Conservation (phyloP, 2,797 vertebrate species). For the Enteromius afrohamiltoni region DNA sequence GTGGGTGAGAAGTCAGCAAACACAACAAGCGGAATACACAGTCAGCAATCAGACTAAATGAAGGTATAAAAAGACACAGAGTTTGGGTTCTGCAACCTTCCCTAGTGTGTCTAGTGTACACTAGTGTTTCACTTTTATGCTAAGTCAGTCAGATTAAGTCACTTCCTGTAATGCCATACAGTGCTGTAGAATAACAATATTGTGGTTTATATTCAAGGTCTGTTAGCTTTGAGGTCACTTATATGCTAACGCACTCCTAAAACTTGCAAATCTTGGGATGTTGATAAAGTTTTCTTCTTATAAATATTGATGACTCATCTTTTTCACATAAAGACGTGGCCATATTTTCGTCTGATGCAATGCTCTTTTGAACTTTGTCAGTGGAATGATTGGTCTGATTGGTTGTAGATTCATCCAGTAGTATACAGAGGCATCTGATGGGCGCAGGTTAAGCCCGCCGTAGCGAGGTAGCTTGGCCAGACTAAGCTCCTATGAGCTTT, state of each 20-base stretch:
- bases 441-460: too few relatives aligned
- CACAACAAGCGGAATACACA: conserved; percentile 37
- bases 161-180: neutral
- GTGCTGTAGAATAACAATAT: neutral
- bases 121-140: neutral
- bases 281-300: neutral
- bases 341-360: neutral
- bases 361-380: too few relatives aligned
- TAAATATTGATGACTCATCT: conserved; percentile 16
- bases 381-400: too few relatives aligned
- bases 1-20: conserved; percentile 70
- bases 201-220: neutral
- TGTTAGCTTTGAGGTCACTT: neutral
- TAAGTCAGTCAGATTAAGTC: neutral
- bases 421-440: too few relatives aligned
- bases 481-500: too few relatives aligned
- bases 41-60: conserved; percentile 59
- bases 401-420: too few relatives aligned
- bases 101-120: neutral
- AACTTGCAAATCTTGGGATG: neutral
- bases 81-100: conserved; percentile 18
- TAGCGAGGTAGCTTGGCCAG: too few relatives aligned
- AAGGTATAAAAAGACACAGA: conserved; percentile 51
- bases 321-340: neutral
- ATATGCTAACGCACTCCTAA: neutral